These are phyloP conservation scores for Limnothrissa miodon DNA, from an alignment of 2,113 vertebrate species.

Conservation along the genomic window DNA sequence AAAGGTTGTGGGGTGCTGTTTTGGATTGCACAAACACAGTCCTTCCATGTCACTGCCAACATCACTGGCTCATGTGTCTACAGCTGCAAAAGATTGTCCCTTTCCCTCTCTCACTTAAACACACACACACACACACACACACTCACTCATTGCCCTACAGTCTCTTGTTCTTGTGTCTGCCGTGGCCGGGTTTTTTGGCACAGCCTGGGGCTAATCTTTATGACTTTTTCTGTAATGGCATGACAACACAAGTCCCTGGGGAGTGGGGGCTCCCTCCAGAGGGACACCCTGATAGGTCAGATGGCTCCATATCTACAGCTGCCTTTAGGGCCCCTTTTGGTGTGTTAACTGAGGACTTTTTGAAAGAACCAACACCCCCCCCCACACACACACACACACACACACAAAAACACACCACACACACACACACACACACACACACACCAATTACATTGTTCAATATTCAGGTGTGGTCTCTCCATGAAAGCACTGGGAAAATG, in stretches of 20 bases:
- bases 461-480: not conserved
- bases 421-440: too few species aligned
- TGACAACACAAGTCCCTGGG: conserved; percentile 18
- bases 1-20: conserved; percentile 22
- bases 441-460: not conserved
- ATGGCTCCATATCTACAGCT: conserved; percentile 10
- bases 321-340: not conserved
- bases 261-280: conserved; percentile 1
- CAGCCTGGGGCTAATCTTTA: conserved; percentile 9
- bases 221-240: conserved; percentile 34
- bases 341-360: conserved; percentile 1
- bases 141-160: not conserved
- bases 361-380: not conserved
- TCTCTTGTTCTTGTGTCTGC: conserved; percentile 31
- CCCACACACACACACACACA: too few species aligned
- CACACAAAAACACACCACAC: too few species aligned
- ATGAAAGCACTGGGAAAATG: not conserved
- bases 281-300: conserved; percentile 31
- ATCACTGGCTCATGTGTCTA: conserved; percentile 38
- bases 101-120: conserved; percentile 18
- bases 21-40: conserved; percentile 39
- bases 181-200: conserved; percentile 33
- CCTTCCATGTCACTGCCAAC: conserved; percentile 43
- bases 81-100: conserved; percentile 30
- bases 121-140: conserved; percentile 9